Percentiles rank a stretch among this genome's conserved stretches.
These are phyloP conservation scores for Oreochromis mossambicus DNA, from an alignment of 2,797 vertebrate genomes.

Conservation along the genomic window DNA sequence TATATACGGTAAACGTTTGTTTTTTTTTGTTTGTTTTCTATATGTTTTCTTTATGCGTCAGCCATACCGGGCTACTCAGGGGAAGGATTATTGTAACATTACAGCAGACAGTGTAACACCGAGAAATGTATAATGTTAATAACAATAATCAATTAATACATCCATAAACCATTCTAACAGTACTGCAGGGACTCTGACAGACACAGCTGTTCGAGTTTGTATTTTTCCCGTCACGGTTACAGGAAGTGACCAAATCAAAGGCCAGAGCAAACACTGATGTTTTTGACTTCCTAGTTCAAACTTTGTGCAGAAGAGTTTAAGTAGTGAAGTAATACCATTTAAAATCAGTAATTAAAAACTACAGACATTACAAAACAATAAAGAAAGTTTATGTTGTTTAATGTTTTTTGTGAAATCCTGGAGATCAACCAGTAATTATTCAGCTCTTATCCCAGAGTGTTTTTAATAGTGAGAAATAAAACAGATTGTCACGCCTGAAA, in stretches of 20 bases:
- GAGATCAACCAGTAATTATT: not conserved
- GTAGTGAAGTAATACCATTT: fast-evolving
- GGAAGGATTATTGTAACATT: not conserved
- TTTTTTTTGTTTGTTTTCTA: not conserved
- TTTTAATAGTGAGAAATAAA: not conserved
- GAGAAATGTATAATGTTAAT: not conserved
- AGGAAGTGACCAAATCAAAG: not conserved
- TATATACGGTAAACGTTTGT: not conserved
- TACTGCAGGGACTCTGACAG: not conserved
- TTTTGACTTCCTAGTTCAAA: not conserved
- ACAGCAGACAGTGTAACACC: fast-evolving
- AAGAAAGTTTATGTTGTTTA: not conserved
- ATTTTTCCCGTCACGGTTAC: not conserved
- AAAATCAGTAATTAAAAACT: not conserved
- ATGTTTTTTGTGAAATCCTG: not conserved
- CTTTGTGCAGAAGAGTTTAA: not conserved
- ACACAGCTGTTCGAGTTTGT: not conserved
- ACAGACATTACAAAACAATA: not conserved
- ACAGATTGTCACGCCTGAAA: too few species aligned
- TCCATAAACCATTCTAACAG: not conserved
- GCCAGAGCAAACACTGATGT: not conserved
- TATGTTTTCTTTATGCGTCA: fast-evolving
- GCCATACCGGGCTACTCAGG: fast-evolving
- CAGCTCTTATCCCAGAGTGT: not conserved
- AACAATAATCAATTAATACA: not conserved